These are phyloP conservation scores for Heterochromis multidens DNA, from an alignment of 2,113 vertebrate species.

Conservation along the genomic window DNA sequence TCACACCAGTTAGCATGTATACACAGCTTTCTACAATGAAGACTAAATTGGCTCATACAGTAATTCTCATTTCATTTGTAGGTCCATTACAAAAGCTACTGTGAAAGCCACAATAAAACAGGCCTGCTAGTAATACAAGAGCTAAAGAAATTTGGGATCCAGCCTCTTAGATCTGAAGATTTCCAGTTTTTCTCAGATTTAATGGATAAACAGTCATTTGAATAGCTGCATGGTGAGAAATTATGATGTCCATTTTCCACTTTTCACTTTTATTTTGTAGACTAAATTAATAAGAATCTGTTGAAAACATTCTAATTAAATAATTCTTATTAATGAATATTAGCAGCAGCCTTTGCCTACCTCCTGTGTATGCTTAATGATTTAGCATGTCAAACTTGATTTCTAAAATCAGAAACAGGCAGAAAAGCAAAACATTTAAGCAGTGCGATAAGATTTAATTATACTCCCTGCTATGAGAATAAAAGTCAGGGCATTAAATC, in stretches of 20 bases:
- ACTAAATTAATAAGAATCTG: neutral
- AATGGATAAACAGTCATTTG: neutral
- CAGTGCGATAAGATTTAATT: neutral
- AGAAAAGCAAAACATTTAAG: neutral
- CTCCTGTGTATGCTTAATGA: neutral
- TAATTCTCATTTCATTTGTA: neutral
- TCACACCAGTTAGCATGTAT: neutral
- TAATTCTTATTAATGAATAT: neutral
- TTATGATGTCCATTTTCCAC: neutral
- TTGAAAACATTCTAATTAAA: neutral
- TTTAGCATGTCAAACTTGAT: slow-evolving; percentile 58
- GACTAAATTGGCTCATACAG: neutral
- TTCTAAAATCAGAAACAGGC: neutral
- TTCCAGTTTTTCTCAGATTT: neutral
- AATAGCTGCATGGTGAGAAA: neutral
- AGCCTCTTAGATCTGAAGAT: neutral
- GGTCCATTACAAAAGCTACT: neutral
- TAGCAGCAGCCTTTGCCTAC: neutral
- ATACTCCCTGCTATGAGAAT: neutral
- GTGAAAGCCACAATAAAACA: too few relatives aligned
- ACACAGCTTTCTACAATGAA: neutral
- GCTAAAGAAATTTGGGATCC: neutral
- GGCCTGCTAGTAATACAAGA: too few relatives aligned
- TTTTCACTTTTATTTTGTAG: neutral
- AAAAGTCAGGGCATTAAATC: neutral